phyloP scores from a whole-genome alignment of 1,140 invertebrate species.

The Globodera rostochiensis region DNA sequence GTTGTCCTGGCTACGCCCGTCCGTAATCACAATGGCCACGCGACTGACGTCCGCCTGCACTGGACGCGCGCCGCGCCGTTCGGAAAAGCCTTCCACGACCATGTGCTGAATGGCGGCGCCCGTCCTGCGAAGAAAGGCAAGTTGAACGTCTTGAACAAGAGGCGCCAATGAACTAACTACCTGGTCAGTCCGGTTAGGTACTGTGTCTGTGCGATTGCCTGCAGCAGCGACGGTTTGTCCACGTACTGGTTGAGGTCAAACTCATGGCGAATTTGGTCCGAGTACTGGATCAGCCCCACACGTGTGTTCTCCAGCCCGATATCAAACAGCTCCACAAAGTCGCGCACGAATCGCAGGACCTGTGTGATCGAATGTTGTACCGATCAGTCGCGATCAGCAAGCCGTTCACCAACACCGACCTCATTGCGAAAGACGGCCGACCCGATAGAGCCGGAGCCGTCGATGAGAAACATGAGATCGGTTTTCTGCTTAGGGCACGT shows the following conservation, averaged over 20 bases:
- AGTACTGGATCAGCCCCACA: constrained; percentile 65
- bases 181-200: constrained; percentile 63
- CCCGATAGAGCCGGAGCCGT: constrained; percentile 64
- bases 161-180: constrained; percentile 6
- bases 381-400: neutral
- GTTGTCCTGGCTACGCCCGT: constrained; percentile 64
- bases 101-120: constrained; percentile 65
- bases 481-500: constrained; percentile 61
- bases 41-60: constrained; percentile 54
- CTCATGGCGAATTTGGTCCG: constrained; percentile 63
- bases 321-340: constrained; percentile 65
- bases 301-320: constrained; percentile 63
- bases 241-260: constrained; percentile 62
- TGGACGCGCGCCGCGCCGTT: constrained; percentile 62
- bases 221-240: constrained; percentile 58
- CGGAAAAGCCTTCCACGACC: constrained; percentile 63
- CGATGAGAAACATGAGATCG: constrained; percentile 61
- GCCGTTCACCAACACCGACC: neutral
- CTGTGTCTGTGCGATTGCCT: constrained; percentile 59
- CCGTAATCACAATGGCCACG: constrained; percentile 64
- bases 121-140: constrained; percentile 40
- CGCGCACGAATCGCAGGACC: constrained; percentile 60
- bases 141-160: too few relatives aligned
- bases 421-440: constrained; percentile 65
- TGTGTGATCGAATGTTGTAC: constrained; percentile 3